A percentile compares a stretch with the other conserved stretches of the same genome.
phyloP scores from a whole-genome alignment of 1,140 invertebrate species.

The Palaemon carinicauda region DNA sequence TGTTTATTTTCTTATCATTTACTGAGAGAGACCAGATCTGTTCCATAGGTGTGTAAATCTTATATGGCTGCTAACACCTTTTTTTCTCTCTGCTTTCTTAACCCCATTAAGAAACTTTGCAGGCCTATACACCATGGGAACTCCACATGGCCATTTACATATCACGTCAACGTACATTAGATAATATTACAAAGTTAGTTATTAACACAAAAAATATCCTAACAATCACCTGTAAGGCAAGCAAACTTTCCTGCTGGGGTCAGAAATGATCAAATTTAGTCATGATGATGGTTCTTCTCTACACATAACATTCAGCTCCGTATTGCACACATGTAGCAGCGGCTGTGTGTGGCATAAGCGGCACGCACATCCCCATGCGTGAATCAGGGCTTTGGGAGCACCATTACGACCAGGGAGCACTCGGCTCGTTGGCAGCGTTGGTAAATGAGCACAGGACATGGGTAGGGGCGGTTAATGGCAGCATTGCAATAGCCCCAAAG shows the following conservation, averaged over 20 bases:
- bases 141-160: constrained; percentile 41
- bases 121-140: constrained; percentile 43
- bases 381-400: constrained; percentile 52
- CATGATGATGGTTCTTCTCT: constrained; percentile 15
- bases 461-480: constrained; percentile 26
- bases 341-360: constrained; percentile 44
- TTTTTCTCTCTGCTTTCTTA: constrained; percentile 21
- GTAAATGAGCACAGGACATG: constrained; percentile 48
- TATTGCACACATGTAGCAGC: constrained; percentile 45
- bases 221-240: constrained; percentile 56
- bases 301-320: constrained; percentile 45
- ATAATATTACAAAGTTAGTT: neutral
- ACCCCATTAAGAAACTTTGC: constrained; percentile 44
- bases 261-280: constrained; percentile 32
- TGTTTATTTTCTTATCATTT: no score
- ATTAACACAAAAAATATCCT: constrained; percentile 43
- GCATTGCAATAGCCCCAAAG: neutral
- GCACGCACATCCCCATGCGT: constrained; percentile 46
- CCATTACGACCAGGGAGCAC: constrained; percentile 48
- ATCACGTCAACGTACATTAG: constrained; percentile 51
- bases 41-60: constrained; percentile 46
- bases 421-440: constrained; percentile 49
- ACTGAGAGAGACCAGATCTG: constrained; percentile 5
- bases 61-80: constrained; percentile 18
- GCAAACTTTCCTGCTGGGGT: constrained; percentile 48